Conservation (phyloP, 2,888 invertebrate species). For the Sepioteuthis lessoniana region DNA sequence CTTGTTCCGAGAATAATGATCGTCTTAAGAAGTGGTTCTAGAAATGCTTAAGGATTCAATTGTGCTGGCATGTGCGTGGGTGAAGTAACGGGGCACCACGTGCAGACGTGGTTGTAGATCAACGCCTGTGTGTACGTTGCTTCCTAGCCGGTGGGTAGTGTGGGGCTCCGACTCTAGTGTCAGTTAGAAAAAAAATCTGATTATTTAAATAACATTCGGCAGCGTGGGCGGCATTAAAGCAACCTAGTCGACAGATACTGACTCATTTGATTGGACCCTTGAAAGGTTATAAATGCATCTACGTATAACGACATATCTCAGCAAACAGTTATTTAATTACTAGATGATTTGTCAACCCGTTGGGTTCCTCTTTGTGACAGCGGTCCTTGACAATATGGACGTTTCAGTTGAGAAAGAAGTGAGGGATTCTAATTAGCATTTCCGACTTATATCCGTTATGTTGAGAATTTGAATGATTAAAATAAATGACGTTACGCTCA, state of each 20-base stretch:
- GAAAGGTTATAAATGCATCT: not conserved
- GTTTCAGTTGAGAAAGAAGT: no score
- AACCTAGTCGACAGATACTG: not conserved
- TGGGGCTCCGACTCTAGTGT: not conserved
- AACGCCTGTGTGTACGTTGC: not conserved
- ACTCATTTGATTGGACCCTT: not conserved
- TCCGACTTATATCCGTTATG: no score
- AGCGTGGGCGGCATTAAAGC: not conserved
- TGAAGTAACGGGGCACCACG: not conserved
- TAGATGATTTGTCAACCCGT: no score
- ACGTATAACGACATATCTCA: no score
- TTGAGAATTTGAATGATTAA: no score
- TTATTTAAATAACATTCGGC: not conserved
- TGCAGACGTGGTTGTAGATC: no score
- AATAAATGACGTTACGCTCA: no score
- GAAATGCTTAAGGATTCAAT: not conserved
- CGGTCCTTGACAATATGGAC: no score
- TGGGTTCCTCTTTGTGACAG: no score
- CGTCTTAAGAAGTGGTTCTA: not conserved
- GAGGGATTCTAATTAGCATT: no score
- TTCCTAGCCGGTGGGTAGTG: not conserved
- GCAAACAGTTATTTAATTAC: no score
- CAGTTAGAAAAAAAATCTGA: not conserved
- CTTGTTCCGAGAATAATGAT: not conserved
- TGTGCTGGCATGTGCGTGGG: not conserved